Evolutionary conservation across 2,888 invertebrate genomes (phyloP).

Genomic region (Lacanobia oleracea): DNA sequence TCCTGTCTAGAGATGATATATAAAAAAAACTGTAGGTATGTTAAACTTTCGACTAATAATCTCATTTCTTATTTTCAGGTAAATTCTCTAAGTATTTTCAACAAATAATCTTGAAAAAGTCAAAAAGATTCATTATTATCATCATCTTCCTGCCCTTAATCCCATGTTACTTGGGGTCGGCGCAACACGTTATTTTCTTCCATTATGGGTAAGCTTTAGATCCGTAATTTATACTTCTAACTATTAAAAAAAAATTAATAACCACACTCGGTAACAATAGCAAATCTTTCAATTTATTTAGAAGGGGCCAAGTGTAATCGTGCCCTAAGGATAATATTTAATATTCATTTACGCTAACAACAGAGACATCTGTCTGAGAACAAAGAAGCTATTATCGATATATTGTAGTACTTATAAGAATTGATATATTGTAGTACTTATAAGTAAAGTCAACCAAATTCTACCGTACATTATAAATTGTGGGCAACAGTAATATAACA

Average conservation of each 20-base stretch:
- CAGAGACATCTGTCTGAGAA: constrained; percentile 67
- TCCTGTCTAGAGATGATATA: too few relatives aligned
- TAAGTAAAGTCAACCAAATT: background rate
- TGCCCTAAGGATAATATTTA: constrained; percentile 54
- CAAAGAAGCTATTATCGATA: constrained; percentile 60
- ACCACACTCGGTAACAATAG: background rate
- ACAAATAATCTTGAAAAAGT: background rate
- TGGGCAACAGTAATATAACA: background rate
- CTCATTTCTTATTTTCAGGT: constrained; percentile 27
- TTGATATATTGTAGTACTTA: constrained; percentile 16
- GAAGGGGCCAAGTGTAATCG: constrained; percentile 43
- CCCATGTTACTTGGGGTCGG: too few relatives aligned
- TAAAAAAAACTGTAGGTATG: too few relatives aligned
- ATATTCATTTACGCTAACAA: constrained; percentile 71
- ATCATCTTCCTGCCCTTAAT: too few relatives aligned
- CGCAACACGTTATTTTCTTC: too few relatives aligned
- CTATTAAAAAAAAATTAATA: background rate
- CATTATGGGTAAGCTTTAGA: constrained; percentile 6
- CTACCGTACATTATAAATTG: background rate
- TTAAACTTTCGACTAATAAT: background rate
- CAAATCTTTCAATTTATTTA: constrained; percentile 21
- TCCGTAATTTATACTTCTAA: background rate
- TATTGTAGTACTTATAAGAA: constrained; percentile 1
- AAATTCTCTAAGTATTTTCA: background rate
- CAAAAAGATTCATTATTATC: too few relatives aligned